Conservation (phyloP, 2,113 vertebrate genomes). For the Calonectris borealis region DNA sequence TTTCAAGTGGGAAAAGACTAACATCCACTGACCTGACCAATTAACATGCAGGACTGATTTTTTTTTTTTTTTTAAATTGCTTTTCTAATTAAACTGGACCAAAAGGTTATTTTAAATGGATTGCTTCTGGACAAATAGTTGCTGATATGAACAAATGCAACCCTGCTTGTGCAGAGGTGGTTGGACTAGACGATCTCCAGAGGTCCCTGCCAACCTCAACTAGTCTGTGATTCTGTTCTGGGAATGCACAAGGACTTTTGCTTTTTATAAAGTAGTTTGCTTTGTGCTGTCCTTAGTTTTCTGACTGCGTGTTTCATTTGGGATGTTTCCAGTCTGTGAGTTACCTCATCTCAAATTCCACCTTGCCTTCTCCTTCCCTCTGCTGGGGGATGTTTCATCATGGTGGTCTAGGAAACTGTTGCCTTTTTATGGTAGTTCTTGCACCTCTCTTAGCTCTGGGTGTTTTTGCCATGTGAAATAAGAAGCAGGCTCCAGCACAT, state of each 20-base stretch:
- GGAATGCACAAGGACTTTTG: background rate
- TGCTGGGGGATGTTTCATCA: background rate
- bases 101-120: background rate
- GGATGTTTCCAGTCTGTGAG: background rate
- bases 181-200: background rate
- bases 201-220: background rate
- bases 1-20: background rate
- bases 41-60: background rate
- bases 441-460: background rate
- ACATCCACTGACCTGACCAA: background rate
- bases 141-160: background rate
- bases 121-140: background rate
- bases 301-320: background rate
- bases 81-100: background rate
- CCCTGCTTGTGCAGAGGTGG: background rate
- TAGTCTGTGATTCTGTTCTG: background rate
- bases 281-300: background rate
- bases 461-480: background rate
- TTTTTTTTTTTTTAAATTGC: background rate
- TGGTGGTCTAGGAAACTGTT: background rate
- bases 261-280: background rate
- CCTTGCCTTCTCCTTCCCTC: background rate
- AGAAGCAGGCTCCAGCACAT: background rate
- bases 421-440: background rate
- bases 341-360: background rate